Percentiles rank a stretch among this genome's conserved stretches.
Conservation (phyloP, 2,888 invertebrate genomes). For the Drosophila infuscata region DNA sequence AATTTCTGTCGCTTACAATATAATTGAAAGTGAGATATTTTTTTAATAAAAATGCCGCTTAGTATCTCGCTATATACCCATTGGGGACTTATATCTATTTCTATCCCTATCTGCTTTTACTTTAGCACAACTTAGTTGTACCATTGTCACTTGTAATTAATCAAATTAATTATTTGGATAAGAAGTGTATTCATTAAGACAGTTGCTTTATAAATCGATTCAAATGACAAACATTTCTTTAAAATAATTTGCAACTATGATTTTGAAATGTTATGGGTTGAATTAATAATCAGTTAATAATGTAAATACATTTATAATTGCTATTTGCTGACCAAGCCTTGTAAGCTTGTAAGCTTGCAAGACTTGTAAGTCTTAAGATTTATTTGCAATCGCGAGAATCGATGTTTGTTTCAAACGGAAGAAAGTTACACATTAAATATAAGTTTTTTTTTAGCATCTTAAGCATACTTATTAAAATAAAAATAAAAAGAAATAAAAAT, state of each 20-base stretch:
- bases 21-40: slow-evolving; percentile 1
- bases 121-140: not conserved
- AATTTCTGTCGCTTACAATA: not conserved
- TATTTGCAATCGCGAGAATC: not conserved
- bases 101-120: not conserved
- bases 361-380: not conserved
- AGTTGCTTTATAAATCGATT: not conserved
- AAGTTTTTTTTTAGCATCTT: not conserved
- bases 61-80: not conserved
- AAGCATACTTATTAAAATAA: not conserved
- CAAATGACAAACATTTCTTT: not conserved
- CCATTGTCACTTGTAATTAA: not conserved
- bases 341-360: not conserved
- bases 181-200: not conserved
- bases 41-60: not conserved
- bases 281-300: not conserved
- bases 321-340: not conserved
- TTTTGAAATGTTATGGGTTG: not conserved
- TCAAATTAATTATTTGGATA: not conserved
- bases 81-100: not conserved
- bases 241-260: not conserved
- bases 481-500: not conserved
- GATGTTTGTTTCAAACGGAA: not conserved
- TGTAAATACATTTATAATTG: not conserved
- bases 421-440: not conserved